phyloP scores from a whole-genome alignment of 2,113 vertebrate genomes.

The Cricetomys ansorgei region DNA sequence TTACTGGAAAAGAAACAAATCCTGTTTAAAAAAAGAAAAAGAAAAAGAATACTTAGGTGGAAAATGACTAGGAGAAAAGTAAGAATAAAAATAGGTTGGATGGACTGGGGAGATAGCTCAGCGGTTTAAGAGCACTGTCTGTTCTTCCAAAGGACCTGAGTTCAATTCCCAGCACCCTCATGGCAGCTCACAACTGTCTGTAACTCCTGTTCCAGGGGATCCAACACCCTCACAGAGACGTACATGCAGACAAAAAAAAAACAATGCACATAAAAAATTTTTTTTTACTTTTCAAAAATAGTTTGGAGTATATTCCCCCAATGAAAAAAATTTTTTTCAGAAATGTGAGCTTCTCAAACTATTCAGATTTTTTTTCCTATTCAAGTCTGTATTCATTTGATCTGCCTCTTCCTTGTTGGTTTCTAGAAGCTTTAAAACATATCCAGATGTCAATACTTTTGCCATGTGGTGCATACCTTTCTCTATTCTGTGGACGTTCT shows the following conservation, averaged over 20 bases:
- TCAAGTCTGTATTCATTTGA: not conserved
- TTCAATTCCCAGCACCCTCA: no score
- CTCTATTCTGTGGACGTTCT: not conserved
- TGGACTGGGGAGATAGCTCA: no score
- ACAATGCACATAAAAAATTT: no score
- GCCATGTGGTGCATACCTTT: not conserved
- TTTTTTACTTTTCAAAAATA: no score
- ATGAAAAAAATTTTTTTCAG: constrained; percentile 40
- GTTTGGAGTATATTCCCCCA: not conserved
- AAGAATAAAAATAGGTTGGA: not conserved
- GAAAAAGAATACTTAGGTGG: not conserved
- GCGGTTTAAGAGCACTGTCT: no score
- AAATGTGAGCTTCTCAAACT: constrained; percentile 19
- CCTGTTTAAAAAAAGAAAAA: constrained; percentile 36
- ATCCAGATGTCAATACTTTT: not conserved
- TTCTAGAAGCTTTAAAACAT: not conserved
- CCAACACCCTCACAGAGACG: no score
- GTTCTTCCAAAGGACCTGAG: no score
- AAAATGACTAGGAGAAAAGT: not conserved
- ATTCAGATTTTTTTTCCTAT: not conserved
- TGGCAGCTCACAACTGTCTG: no score
- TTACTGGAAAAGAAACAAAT: constrained; percentile 77
- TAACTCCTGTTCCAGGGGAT: no score
- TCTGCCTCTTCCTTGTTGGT: not conserved
- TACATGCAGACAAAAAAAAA: no score